Evolutionary conservation across 2,888 invertebrate genomes (phyloP), one percentile per base, ranked within the genome.

Genomic region (Acleris laterana): DNA sequence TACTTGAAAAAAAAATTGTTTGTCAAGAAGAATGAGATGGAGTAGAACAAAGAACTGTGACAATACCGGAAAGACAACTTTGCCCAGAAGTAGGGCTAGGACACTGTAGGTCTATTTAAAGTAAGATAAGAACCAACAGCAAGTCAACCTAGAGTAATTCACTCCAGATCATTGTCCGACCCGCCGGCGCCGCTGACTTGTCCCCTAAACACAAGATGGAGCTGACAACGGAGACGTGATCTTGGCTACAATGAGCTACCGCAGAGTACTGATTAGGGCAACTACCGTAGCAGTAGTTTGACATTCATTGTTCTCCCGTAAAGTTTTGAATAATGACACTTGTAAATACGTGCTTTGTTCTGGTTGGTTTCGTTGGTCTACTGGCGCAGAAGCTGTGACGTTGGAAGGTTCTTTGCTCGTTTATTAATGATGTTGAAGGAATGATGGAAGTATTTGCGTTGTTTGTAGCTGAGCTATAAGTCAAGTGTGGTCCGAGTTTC

Each of bases 201-300:
- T 3, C 5, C 65, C 25, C 11, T 4, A 16, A 49, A 52, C 50
- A 51, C 55, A 68, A 63, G 17, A 61, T 59, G 51, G 51, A 69
- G 62, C 59, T 69, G 67, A 70, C 68, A 66, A 67, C 55, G 71
- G 73, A 72, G 70, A 77, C 71, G 64, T 69, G 70, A 62, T 62
- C 68, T 69, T 74, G 63, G 70, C 71, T 71, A 75, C 74, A 74
- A 68, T 70, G 63, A 22, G 59, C 50, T 68, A 55, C 68, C 68
- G 64, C 68, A 59, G 38, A 38, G 56, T 62, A 66, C 68, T 63
- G 73, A 75, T 76, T 75, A 75, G 65, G 68, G 63, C 75, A 75
- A 87, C 88, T 88, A 87, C 88, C 81, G 88, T 83, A 79, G 80
- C 88, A 83, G 87, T 80, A 88, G 88, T 85, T 83, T 82, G 79